Percentiles rank a stretch among this genome's conserved stretches.
Evolutionary conservation across 2,113 vertebrate species (phyloP).

Genomic region (Alligator sinensis): DNA sequence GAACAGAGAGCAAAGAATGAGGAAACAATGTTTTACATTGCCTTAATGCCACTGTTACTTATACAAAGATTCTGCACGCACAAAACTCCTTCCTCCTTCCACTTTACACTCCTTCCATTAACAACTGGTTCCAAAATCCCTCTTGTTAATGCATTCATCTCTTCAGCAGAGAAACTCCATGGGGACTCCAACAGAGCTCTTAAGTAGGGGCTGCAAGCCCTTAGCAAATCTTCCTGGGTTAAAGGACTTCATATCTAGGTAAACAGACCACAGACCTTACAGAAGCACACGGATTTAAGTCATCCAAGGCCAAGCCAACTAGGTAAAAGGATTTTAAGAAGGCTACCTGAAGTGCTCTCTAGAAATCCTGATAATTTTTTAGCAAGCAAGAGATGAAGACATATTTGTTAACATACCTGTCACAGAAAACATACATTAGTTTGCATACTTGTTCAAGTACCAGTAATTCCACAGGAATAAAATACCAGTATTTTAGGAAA

Average conservation of each 20-base stretch:
- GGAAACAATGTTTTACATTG: not conserved
- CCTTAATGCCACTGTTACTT: not conserved
- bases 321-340: slow-evolving; percentile 60
- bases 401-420: not conserved
- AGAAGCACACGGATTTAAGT: slow-evolving; percentile 24
- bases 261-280: slow-evolving; percentile 63
- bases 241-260: slow-evolving; percentile 60
- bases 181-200: slow-evolving; percentile 27
- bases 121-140: slow-evolving; percentile 26
- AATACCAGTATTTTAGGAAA: not conserved
- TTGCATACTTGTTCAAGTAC: slow-evolving; percentile 9
- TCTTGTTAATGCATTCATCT: slow-evolving; percentile 50
- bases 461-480: slow-evolving; percentile 2
- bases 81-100: not conserved
- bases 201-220: slow-evolving; percentile 49
- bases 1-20: too few relatives aligned
- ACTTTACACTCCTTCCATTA: not conserved
- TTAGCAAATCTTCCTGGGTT: slow-evolving; percentile 56
- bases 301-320: slow-evolving; percentile 48
- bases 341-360: not conserved
- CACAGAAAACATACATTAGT: slow-evolving; percentile 1
- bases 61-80: not conserved
- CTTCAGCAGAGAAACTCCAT: slow-evolving; percentile 38
- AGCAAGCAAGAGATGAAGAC: slow-evolving; percentile 29
- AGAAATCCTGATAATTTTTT: slow-evolving; percentile 27